These are phyloP conservation scores for Nesogale talazaci DNA, from an alignment of 2,113 vertebrate species.

Conservation along the genomic window DNA sequence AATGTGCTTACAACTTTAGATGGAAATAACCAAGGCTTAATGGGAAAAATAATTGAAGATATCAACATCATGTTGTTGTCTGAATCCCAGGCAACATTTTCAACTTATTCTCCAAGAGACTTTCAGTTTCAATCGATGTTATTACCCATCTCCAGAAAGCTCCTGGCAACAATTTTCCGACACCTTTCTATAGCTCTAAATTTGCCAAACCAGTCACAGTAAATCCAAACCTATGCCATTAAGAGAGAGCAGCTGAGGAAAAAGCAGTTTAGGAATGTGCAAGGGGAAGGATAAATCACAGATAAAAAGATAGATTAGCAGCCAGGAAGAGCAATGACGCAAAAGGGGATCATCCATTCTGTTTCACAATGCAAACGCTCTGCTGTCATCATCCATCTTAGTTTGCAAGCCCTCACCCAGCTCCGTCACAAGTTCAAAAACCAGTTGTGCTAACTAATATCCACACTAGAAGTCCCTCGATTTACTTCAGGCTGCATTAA, in stretches of 20 bases:
- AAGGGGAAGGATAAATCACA: constrained; percentile 48
- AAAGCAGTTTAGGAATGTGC: constrained; percentile 21
- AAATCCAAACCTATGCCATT: constrained; percentile 36
- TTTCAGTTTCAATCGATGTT: constrained; percentile 26
- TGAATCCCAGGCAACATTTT: constrained; percentile 26
- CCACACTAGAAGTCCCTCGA: constrained; percentile 49
- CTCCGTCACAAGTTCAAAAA: constrained; percentile 17
- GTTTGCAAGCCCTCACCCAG: background rate
- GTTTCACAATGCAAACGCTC: constrained; percentile 54
- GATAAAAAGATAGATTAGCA: constrained; percentile 58
- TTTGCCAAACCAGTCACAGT: constrained; percentile 37
- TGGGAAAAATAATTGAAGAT: constrained; percentile 60
- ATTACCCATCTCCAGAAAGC: constrained; percentile 45
- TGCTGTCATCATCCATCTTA: background rate
- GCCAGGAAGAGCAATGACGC: constrained; percentile 32
- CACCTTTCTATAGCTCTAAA: constrained; percentile 56
- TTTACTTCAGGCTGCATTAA: constrained; percentile 14
- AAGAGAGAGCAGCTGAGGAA: constrained; percentile 30
- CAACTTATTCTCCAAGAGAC: constrained; percentile 46
- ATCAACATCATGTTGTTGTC: background rate
- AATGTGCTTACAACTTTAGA: background rate
- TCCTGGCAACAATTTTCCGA: constrained; percentile 26
- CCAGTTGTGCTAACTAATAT: constrained; percentile 53
- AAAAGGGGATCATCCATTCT: background rate
- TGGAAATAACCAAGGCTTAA: constrained; percentile 48